A percentile compares a stretch with the other conserved stretches of the same genome.
phyloP scores from a whole-genome alignment of 2,113 vertebrate genomes.

The Laterallus jamaicensis region DNA sequence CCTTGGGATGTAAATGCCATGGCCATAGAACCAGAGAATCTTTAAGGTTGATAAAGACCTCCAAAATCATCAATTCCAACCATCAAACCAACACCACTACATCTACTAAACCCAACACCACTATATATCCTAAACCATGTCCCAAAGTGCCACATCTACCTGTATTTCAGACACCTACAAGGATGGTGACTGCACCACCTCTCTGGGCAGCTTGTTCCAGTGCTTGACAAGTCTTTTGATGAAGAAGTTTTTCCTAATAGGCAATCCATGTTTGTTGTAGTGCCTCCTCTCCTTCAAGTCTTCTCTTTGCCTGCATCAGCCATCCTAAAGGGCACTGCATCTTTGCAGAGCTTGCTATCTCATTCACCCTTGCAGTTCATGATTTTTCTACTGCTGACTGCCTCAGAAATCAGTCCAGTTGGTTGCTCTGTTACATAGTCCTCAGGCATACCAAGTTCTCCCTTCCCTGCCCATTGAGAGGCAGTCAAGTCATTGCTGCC shows the following conservation, averaged over 20 bases:
- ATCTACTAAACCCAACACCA: too few species aligned
- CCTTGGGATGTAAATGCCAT: not conserved
- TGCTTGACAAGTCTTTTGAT: too few species aligned
- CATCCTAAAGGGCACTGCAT: fast-evolving
- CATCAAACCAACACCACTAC: too few species aligned
- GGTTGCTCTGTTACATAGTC: not conserved
- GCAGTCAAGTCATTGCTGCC: not conserved
- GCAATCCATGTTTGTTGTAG: not conserved
- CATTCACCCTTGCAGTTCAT: not conserved
- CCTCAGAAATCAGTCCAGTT: not conserved
- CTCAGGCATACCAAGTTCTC: not conserved
- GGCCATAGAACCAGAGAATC: too few species aligned
- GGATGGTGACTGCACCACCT: too few species aligned
- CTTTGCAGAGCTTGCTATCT: not conserved
- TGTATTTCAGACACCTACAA: too few species aligned
- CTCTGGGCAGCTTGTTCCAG: too few species aligned
- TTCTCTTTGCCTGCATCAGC: not conserved
- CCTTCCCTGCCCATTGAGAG: not conserved
- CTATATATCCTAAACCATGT: too few species aligned
- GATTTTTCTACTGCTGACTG: not conserved
- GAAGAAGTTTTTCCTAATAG: too few species aligned
- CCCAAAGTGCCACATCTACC: too few species aligned
- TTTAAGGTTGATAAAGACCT: too few species aligned
- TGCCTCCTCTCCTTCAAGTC: not conserved
- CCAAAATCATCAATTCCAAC: too few species aligned